These are phyloP conservation scores for Etheostoma perlongum DNA, from an alignment of 2,797 vertebrate genomes.

Conservation along the genomic window DNA sequence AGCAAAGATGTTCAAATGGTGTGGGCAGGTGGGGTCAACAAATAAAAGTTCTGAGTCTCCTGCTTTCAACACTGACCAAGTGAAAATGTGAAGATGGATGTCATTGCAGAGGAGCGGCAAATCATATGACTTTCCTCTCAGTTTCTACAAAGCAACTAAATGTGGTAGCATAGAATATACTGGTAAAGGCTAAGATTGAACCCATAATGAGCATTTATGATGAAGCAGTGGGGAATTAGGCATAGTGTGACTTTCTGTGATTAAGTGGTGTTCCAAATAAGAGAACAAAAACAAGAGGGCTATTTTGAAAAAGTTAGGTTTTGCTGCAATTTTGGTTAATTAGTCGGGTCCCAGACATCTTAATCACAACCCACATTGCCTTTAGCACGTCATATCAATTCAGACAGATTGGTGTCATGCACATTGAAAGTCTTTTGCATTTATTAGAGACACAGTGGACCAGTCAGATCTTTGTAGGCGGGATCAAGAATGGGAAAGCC, in stretches of 20 bases:
- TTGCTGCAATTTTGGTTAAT: background rate
- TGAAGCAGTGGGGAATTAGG: background rate
- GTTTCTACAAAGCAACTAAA: background rate
- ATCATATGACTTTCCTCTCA: background rate
- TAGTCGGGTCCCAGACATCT: background rate
- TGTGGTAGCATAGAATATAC: background rate
- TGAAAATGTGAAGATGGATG: background rate
- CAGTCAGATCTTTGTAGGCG: background rate
- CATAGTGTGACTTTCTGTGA: background rate
- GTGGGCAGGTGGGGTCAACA: slow-evolving; percentile 2
- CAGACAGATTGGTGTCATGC: background rate
- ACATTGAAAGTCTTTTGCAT: too few species aligned
- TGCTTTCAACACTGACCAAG: background rate
- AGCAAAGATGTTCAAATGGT: slow-evolving; percentile 3
- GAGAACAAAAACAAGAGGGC: background rate
- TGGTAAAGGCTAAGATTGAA: background rate
- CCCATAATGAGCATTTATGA: background rate
- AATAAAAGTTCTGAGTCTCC: background rate
- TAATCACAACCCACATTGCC: background rate
- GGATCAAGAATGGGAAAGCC: too few species aligned
- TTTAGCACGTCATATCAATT: background rate
- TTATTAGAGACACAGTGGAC: background rate
- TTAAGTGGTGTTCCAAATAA: slow-evolving; percentile 1
- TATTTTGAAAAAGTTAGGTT: background rate
- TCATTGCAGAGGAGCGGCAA: background rate